phyloP scores from a whole-genome alignment of 2,888 invertebrate species.

The Dicranocentrus wangi region DNA sequence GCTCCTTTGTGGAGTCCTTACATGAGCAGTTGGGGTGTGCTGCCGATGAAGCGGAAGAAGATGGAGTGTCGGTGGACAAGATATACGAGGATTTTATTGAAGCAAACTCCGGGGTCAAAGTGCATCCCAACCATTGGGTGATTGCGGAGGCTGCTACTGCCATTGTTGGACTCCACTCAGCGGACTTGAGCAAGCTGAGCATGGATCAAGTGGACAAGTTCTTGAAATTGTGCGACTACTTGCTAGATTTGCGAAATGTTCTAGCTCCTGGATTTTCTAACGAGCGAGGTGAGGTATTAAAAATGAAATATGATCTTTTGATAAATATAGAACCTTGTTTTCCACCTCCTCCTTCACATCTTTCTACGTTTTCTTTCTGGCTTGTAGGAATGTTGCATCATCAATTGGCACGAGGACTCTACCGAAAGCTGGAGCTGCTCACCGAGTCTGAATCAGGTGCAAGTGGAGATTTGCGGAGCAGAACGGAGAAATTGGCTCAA shows the following conservation, averaged over 20 bases:
- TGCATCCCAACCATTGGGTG: constrained; percentile 76
- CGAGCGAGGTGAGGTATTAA: constrained; percentile 59
- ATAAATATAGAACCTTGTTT: neutral
- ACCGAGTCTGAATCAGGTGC: neutral
- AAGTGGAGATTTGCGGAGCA: neutral
- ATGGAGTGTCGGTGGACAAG: constrained; percentile 81
- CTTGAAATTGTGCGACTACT: constrained; percentile 55
- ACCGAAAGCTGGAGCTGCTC: constrained; percentile 30
- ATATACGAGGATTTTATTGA: constrained; percentile 80
- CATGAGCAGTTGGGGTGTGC: constrained; percentile 61
- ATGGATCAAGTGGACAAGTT: constrained; percentile 43
- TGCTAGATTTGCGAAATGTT: constrained; percentile 60
- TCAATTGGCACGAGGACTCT: constrained; percentile 56
- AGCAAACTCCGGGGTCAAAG: constrained; percentile 80
- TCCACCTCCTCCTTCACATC: too few relatives aligned
- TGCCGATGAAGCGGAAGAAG: constrained; percentile 80
- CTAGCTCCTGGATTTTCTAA: constrained; percentile 64
- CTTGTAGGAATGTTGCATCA: constrained; percentile 63
- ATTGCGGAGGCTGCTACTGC: constrained; percentile 74
- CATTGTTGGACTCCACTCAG: constrained; percentile 54
- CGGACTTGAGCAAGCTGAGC: constrained; percentile 32
- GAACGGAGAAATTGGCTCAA: constrained; percentile 33
- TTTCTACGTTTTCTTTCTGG: neutral
- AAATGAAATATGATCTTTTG: neutral
- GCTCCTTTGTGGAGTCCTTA: constrained; percentile 63